Evolutionary conservation across 2,113 vertebrate species (phyloP).

Genomic region (Crotalus tigris): DNA sequence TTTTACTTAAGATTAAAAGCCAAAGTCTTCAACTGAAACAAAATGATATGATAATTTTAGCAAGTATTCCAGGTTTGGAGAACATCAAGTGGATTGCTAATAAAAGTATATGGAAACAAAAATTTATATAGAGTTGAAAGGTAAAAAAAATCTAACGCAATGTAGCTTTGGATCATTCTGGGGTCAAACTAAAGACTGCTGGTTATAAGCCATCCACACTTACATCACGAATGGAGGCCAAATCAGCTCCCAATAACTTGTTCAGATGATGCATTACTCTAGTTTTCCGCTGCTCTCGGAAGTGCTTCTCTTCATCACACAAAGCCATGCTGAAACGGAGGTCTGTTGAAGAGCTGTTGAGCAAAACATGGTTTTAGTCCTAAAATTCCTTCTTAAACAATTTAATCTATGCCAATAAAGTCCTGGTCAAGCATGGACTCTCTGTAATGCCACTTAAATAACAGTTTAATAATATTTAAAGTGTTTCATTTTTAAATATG

Average conservation of each 20-base stretch:
- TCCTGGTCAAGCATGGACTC: not conserved
- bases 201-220: slow-evolving; percentile 37
- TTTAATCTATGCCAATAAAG: not conserved
- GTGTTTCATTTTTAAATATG: not conserved
- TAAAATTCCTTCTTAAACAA: not conserved
- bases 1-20: not conserved
- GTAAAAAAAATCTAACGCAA: not conserved
- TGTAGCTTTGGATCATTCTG: not conserved
- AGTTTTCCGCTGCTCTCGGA: slow-evolving; percentile 81
- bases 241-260: slow-evolving; percentile 79
- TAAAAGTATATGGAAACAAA: not conserved
- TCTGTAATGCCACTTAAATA: not conserved
- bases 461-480: not conserved
- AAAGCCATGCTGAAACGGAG: slow-evolving; percentile 91
- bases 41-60: not conserved
- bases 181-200: not conserved
- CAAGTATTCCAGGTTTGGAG: not conserved
- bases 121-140: not conserved
- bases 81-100: not conserved
- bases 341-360: slow-evolving; percentile 81
- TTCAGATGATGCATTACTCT: slow-evolving; percentile 85
- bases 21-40: not conserved
- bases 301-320: slow-evolving; percentile 89
- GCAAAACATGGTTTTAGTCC: slow-evolving; percentile 24
- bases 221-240: slow-evolving; percentile 82